Base-by-base conservation (phyloP, 2,888 invertebrate species). In the Coelinius sp. region DNA sequence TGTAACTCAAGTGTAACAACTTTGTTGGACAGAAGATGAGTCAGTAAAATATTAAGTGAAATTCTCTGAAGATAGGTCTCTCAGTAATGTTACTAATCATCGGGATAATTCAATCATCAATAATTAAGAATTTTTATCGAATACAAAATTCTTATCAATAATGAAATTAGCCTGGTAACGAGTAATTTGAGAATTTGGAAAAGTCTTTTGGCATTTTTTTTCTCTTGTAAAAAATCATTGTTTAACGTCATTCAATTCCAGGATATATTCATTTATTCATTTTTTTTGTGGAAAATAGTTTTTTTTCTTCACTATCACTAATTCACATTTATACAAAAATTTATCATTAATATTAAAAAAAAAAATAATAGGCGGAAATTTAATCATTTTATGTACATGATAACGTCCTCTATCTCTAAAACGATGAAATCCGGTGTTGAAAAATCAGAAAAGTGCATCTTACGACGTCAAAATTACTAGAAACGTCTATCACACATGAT, bases 261-360 rank as follows among this genome's bases (percentile, higher is more conserved):
- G 20, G 12, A 20, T 7, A 17, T 56, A 27, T 59, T 59, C 59
- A 22, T 72, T 62, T 66, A 44, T 63, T 62, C 59, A 25, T 31
- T 73, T 73, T 64, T 65, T 56, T 69, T 56, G 56, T 53, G 38
- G 53, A 35, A 70, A 31, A 38, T 56, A 63, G 62, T 65, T 71
- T 73, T 41, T 75, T 71, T 75, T 73, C 70, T 73, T 73, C 56
- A 38, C 73, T 72, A 76, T 66, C 68, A 80, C 79, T 84, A 83
- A 84, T 82, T 83, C 82, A 83, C 80, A 84, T 84, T 83, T 84
- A 82, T 82, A 84, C 83, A 84, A 73, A 78, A 78, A 74, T 73
- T 74, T 56, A 70, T 38, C n/a, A 63, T 63, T 63, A 63, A 63
- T 41, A 63, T 41, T 63, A 41, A 63, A 63, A 63, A 24, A 12